Percentiles rank a stretch among this genome's conserved stretches.
phyloP scores from a whole-genome alignment of 2,888 invertebrate species.

The Pristionchus japonicus region DNA sequence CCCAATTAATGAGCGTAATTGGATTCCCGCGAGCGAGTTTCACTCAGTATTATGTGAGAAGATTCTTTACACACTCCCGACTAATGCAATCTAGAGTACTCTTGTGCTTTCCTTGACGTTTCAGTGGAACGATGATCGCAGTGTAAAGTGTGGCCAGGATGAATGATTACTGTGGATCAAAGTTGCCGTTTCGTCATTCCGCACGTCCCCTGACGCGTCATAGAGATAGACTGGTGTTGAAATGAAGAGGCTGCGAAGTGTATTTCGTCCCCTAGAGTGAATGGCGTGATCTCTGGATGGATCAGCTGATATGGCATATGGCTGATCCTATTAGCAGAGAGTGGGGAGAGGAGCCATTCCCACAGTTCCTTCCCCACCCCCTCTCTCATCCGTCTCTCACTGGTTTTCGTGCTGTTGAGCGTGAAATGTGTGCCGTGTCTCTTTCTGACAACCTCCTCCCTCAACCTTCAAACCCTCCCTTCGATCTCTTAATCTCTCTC shows the following conservation, averaged over 20 bases:
- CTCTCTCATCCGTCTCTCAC: not conserved
- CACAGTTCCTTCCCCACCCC: too few species aligned
- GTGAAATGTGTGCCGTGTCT: constrained; percentile 1
- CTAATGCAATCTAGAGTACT: not conserved
- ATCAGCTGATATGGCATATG: not conserved
- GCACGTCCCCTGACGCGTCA: too few species aligned
- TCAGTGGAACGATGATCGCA: not conserved
- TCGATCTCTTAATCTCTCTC: not conserved
- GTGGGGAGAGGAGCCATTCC: not conserved
- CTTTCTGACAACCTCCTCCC: constrained; percentile 1
- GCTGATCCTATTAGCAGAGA: constrained; percentile 21
- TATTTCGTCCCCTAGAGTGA: too few species aligned
- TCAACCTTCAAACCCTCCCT: not conserved
- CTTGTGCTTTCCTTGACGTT: not conserved
- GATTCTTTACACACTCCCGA: not conserved
- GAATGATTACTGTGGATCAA: too few species aligned
- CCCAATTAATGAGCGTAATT: not conserved
- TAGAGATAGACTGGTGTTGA: too few species aligned
- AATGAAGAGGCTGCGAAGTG: too few species aligned
- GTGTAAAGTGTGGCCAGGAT: not conserved
- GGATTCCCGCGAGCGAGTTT: not conserved
- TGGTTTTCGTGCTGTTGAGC: not conserved
- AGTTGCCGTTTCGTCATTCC: too few species aligned
- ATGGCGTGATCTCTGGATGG: not conserved
- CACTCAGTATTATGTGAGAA: not conserved